A percentile compares a stretch with the other conserved stretches of the same genome.
Conservation (phyloP, 2,113 vertebrate genomes). For the Megalops atlanticus region DNA sequence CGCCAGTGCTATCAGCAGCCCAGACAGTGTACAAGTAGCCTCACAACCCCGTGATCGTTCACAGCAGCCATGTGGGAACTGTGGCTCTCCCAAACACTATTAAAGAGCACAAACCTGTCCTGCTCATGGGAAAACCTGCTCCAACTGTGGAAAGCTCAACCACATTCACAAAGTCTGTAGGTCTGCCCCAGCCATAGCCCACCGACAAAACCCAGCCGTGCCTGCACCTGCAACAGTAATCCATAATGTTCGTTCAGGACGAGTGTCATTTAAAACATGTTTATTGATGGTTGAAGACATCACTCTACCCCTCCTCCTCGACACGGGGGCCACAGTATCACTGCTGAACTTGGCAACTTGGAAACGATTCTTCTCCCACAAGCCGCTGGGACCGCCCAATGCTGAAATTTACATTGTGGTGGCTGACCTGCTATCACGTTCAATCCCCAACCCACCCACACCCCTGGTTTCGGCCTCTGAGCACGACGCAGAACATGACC, state of each 20-base stretch:
- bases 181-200: constrained; percentile 9
- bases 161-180: constrained; percentile 17
- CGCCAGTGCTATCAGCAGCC: not conserved
- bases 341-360: not conserved
- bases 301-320: constrained; percentile 15
- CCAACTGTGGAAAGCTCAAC: constrained; percentile 17
- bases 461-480: too few relatives aligned
- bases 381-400: not conserved
- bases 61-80: not conserved
- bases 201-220: not conserved
- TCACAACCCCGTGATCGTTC: not conserved
- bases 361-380: not conserved
- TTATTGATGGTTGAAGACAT: not conserved
- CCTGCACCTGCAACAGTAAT: not conserved
- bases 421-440: not conserved
- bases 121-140: not conserved
- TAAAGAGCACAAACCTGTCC: not conserved
- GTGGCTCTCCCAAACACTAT: constrained; percentile 10
- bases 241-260: not conserved
- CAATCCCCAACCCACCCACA: not conserved
- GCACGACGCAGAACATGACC: not conserved
- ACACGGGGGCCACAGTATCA: too few relatives aligned
- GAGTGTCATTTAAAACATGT: not conserved
- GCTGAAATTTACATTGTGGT: constrained; percentile 6
- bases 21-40: not conserved